Conservation (phyloP, 2,888 invertebrate genomes). For the Spilosoma lubricipeda region DNA sequence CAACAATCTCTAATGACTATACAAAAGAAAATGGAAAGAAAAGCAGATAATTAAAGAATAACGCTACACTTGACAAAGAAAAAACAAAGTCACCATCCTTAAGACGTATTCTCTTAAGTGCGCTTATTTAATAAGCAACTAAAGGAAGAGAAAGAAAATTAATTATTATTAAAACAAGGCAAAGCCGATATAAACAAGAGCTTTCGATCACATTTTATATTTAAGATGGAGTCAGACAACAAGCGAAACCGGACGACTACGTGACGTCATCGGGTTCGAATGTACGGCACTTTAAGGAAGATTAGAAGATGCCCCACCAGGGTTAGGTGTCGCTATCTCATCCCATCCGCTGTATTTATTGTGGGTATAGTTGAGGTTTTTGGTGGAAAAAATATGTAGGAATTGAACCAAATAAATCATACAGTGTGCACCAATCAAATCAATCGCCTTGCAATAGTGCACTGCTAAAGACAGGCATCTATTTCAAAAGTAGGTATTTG, state of each 20-base stretch:
- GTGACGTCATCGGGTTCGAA: not conserved
- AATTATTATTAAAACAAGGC: slow-evolving; percentile 28
- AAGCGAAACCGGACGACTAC: not conserved
- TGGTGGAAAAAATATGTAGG: too few species aligned
- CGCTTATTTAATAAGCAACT: slow-evolving; percentile 40
- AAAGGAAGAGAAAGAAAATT: slow-evolving; percentile 38
- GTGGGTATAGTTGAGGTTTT: too few species aligned
- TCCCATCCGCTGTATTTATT: too few species aligned
- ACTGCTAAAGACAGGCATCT: too few species aligned
- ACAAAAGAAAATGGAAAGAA: not conserved
- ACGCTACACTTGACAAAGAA: slow-evolving; percentile 18
- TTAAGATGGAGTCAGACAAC: not conserved
- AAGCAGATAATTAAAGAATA: not conserved
- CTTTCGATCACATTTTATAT: not conserved
- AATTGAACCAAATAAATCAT: too few species aligned
- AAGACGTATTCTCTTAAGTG: slow-evolving; percentile 37
- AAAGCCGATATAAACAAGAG: not conserved
- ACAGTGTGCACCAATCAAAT: too few species aligned
- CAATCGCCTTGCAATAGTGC: too few species aligned
- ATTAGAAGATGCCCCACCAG: not conserved
- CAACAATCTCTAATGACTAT: not conserved
- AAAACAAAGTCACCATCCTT: slow-evolving; percentile 29
- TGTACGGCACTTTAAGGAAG: not conserved
- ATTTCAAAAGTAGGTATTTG: too few species aligned
- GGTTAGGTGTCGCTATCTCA: too few species aligned